Evolutionary conservation across 2,797 vertebrate species (phyloP), one percentile per base, ranked within the genome.

Genomic region (Acomys russatus): DNA sequence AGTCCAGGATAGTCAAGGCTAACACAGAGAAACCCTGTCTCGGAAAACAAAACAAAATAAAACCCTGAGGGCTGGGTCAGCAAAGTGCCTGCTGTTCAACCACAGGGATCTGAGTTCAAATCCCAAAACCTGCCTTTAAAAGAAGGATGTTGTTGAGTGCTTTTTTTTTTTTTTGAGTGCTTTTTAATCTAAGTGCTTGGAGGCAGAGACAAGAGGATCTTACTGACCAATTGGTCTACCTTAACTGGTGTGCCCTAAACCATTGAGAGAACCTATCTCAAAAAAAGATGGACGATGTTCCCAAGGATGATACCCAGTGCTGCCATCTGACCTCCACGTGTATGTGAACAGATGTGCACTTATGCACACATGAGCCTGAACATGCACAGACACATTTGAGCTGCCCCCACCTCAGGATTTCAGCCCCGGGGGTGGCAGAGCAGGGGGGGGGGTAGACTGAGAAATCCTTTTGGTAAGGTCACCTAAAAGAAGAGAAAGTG

Each of bases 401-500:
- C 28, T 71, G 30, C 0, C 59, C 51, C 1, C 33, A 20, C 59
- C 49, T 8, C 6, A 88, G 89, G 25, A 59, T 61, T 51, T 87
- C 20, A 95, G 63, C 25, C 25, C 64, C 51, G 11, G 71, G 30
- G 63, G n/a, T 33, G 38, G 70, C 2, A 59, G 49, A 61, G n/a
- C 1, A 0, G 22, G n/a, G 30, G 59, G 59, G 9, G 30, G 6
- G 9, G 7, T 44, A 17, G 22, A 15, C 28, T 22, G 28, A 7
- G n/a, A 17, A 77, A 92, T 38, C 54, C 83, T 38, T 44, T 12
- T 25, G 28, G 30, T n/a, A 79, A 59, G 54, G 23, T n/a, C 15
- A 35, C 35, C 49, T 38, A 38, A 88, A 88, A 28, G 33, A 80
- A 91, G 84, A 95, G 73, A 83, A 74, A 38, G 23, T 77, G 49